Evolutionary conservation across 2,113 vertebrate species (phyloP).

Genomic region (Microcebus murinus): DNA sequence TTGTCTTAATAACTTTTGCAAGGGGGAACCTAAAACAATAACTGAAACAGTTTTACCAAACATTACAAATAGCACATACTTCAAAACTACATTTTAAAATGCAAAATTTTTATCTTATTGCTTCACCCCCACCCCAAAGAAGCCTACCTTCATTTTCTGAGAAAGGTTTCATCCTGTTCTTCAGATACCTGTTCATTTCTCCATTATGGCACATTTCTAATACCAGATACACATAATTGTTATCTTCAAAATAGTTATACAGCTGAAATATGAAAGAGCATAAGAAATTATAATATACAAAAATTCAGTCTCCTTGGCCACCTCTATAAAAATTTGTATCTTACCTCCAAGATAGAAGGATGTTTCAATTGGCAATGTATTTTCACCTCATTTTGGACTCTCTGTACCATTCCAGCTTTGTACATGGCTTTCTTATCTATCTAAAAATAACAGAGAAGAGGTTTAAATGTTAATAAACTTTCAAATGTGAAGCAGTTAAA

Average conservation of each 20-base stretch:
- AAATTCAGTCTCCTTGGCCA: not conserved
- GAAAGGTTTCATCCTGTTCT: slow-evolving; percentile 92
- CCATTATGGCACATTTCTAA: slow-evolving; percentile 99
- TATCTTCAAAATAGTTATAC: slow-evolving; percentile 99
- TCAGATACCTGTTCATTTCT: slow-evolving; percentile 97
- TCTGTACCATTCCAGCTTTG: slow-evolving; percentile 97
- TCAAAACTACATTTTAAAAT: slow-evolving; percentile 39
- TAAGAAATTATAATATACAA: slow-evolving; percentile 39
- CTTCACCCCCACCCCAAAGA: not conserved
- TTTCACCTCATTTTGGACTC: slow-evolving; percentile 98
- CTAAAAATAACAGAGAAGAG: slow-evolving; percentile 83
- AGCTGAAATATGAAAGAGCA: slow-evolving; percentile 87
- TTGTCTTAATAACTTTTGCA: not conserved
- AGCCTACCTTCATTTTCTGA: slow-evolving; percentile 95
- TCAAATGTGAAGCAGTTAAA: not conserved
- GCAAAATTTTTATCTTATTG: not conserved
- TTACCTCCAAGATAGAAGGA: slow-evolving; percentile 97
- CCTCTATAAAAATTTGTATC: slow-evolving; percentile 32
- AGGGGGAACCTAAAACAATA: not conserved
- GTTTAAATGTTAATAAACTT: slow-evolving; percentile 18
- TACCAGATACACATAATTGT: slow-evolving; percentile 98
- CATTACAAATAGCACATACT: slow-evolving; percentile 2
- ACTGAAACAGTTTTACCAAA: slow-evolving; percentile 33
- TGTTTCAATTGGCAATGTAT: slow-evolving; percentile 98
- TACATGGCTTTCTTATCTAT: slow-evolving; percentile 99